Evolutionary conservation across 2,113 vertebrate species (phyloP).

Genomic region (Mola mola): DNA sequence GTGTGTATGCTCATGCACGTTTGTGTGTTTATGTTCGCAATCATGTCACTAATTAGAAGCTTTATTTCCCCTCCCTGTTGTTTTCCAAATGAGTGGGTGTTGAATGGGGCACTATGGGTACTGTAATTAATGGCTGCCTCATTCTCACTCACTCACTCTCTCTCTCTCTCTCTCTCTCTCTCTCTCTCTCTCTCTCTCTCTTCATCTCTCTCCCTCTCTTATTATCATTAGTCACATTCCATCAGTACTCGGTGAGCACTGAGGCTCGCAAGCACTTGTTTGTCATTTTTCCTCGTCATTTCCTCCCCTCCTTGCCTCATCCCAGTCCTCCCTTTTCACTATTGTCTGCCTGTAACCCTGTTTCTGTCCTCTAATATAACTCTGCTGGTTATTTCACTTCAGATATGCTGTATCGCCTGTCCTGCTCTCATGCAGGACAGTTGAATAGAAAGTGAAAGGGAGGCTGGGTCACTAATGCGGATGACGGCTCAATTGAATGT

Average conservation of each 20-base stretch:
- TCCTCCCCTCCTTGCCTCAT: background rate
- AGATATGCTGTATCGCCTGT: background rate
- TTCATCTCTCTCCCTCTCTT: conserved; percentile 21
- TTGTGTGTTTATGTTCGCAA: conserved; percentile 46
- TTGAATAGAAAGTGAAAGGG: conserved; percentile 50
- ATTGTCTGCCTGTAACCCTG: conserved; percentile 37
- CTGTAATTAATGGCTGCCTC: conserved; percentile 63
- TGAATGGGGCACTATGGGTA: conserved; percentile 58
- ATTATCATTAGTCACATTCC: conserved; percentile 76
- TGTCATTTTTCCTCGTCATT: conserved; percentile 6
- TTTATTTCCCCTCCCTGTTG: conserved; percentile 41
- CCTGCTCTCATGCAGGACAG: conserved; percentile 1
- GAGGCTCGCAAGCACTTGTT: conserved; percentile 61
- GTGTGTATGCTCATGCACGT: background rate
- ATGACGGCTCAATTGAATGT: conserved; percentile 57
- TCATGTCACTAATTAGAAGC: conserved; percentile 64
- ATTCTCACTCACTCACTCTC: background rate
- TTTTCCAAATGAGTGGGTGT: conserved; percentile 44
- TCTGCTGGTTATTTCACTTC: conserved; percentile 21
- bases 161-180: conserved; percentile 14
- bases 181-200: background rate
- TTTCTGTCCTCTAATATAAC: conserved; percentile 31
- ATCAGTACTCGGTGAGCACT: conserved; percentile 59
- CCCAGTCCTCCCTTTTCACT: conserved; percentile 2
- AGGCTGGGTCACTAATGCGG: conserved; percentile 45